Evolutionary conservation across 2,113 vertebrate species (phyloP).

Genomic region (Leptobrachium ailaonicum): DNA sequence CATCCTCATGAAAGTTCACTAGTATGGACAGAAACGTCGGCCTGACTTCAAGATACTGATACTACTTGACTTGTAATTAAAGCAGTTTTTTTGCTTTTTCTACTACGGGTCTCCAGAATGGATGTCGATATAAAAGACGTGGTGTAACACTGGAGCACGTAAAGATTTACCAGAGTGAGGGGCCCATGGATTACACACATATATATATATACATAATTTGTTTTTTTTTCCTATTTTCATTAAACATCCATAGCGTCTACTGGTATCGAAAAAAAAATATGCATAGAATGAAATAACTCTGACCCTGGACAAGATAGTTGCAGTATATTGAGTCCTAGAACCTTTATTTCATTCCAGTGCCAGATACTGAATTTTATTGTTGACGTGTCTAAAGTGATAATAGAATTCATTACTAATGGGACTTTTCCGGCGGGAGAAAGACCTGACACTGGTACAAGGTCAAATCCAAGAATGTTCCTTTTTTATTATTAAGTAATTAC

Average conservation of each 20-base stretch:
- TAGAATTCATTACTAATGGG: constrained; percentile 21
- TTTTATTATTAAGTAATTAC: not conserved
- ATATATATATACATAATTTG: constrained; percentile 42
- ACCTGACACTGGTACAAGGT: constrained; percentile 16
- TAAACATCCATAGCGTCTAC: constrained; percentile 48
- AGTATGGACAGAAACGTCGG: too few relatives aligned
- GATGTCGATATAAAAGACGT: too few relatives aligned
- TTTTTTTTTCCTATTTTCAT: constrained; percentile 34
- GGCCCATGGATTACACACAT: constrained; percentile 38
- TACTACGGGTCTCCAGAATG: too few relatives aligned
- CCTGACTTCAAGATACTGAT: too few relatives aligned
- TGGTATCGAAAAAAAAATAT: constrained; percentile 34
- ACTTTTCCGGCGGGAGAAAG: not conserved
- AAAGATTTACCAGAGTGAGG: constrained; percentile 54
- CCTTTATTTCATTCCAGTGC: not conserved
- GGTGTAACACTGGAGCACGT: not conserved
- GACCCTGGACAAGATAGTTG: not conserved
- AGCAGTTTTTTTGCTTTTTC: too few relatives aligned
- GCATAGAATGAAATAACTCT: not conserved
- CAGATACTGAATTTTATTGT: constrained; percentile 7
- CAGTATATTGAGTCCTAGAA: not conserved
- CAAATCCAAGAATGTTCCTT: not conserved
- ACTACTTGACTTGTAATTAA: too few relatives aligned
- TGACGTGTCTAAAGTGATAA: constrained; percentile 22
- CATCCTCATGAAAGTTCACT: too few relatives aligned